Base-by-base conservation (phyloP, 2,888 invertebrate genomes). In the Nesidiocoris tenuis region DNA sequence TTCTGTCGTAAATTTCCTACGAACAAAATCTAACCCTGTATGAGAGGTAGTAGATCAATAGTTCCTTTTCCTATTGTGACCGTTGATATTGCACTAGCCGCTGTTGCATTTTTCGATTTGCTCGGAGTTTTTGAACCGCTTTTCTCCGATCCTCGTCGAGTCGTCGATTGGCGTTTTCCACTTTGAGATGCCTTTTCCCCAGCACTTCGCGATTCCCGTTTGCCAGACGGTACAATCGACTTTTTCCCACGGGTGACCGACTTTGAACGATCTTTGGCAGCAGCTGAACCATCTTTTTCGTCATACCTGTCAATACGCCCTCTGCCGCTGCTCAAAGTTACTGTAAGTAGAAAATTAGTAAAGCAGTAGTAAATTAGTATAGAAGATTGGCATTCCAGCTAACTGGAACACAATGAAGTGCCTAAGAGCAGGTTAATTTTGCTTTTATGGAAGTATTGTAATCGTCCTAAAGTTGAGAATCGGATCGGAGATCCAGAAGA, bases 31-130 rank as follows among this genome's bases (percentile, higher is more conserved):
- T 39, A 9, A 74, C 78, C 78, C 76, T 74, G 64, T 23, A 78
- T 64, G n/a, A 78, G 24, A 0, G 78, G 76, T 22, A 76, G 70
- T 7, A 78, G 68, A 24, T 76, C 76, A 23, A 78, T 55, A n/a
- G 74, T 76, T 5, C 76, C 78, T 63, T 78, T 72, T 24, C 76
- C 78, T 0, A 75, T 12, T n/a, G 75, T 75, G 2, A 55, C 59
- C 0, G 59, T 55, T 3, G 72, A 74, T 1, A 56, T 66, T 18
- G 56, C 66, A 21, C 66, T 67, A 9, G 39, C 57, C 1, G 54
- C 57, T 9, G 16, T 23, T 7, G 1, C 17, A 16, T 24, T 57
- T 5, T 19, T 25, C 16, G 65, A 56, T 23, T 17, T 24, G 57
- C 65, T 66, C 1, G 12, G 17, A 1, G 22, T 64, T 17, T 25